These are phyloP conservation scores for Phaonia tiefii DNA, from an alignment of 2,888 invertebrate genomes.

Conservation along the genomic window DNA sequence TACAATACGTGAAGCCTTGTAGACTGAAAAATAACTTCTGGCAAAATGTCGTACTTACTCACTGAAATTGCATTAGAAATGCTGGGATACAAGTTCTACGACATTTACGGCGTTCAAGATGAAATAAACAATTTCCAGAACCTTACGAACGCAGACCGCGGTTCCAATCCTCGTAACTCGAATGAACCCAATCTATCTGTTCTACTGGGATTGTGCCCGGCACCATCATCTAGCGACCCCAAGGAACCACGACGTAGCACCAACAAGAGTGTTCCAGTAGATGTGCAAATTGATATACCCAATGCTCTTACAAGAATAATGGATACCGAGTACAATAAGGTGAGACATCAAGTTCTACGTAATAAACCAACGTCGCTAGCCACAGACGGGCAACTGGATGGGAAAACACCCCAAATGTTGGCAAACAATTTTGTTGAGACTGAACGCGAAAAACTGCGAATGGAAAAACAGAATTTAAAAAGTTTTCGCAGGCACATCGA, in stretches of 20 bases:
- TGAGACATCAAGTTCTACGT: slow-evolving; percentile 66
- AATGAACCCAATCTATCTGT: slow-evolving; percentile 35
- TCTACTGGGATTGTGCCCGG: slow-evolving; percentile 33
- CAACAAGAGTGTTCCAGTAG: slow-evolving; percentile 22
- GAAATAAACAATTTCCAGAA: slow-evolving; percentile 75
- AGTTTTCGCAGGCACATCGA: slow-evolving; percentile 73
- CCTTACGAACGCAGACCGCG: slow-evolving; percentile 34
- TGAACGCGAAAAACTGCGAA: slow-evolving; percentile 70
- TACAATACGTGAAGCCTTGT: background rate
- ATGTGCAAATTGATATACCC: slow-evolving; percentile 57
- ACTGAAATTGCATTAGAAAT: slow-evolving; percentile 79
- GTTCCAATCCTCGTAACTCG: background rate
- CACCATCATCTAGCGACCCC: background rate
- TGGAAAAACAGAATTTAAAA: slow-evolving; percentile 70
- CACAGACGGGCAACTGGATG: slow-evolving; percentile 39
- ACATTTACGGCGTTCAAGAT: slow-evolving; percentile 74
- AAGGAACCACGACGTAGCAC: slow-evolving; percentile 49
- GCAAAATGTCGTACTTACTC: slow-evolving; percentile 76
- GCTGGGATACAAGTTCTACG: slow-evolving; percentile 78
- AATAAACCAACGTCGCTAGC: slow-evolving; percentile 63
- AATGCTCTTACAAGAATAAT: slow-evolving; percentile 65
- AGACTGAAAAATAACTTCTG: background rate
- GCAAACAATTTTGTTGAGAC: slow-evolving; percentile 60
- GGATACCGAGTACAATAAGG: slow-evolving; percentile 68
- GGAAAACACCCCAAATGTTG: slow-evolving; percentile 38